phyloP scores from a whole-genome alignment of 1,140 invertebrate genomes.

The Xylocopa sonorina region DNA sequence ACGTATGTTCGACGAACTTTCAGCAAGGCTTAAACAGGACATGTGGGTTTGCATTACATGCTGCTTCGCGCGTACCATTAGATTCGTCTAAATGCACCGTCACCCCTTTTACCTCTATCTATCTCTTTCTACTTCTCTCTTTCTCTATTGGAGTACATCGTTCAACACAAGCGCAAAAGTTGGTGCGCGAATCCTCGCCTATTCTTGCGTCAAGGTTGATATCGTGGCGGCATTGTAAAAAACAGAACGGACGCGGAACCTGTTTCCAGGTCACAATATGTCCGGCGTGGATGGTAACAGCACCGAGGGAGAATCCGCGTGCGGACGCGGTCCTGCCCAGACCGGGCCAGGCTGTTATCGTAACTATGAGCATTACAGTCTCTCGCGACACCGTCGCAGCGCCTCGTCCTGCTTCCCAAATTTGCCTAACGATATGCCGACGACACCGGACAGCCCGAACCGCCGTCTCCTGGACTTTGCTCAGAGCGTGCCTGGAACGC shows the following conservation, averaged over 20 bases:
- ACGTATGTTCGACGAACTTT: no score
- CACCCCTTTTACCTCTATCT: not conserved
- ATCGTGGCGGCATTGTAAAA: not conserved
- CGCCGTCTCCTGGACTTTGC: constrained; percentile 81
- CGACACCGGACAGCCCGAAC: constrained; percentile 80
- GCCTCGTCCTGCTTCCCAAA: constrained; percentile 84
- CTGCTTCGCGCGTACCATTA: no score
- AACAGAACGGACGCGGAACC: constrained; percentile 31
- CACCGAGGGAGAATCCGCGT: constrained; percentile 89
- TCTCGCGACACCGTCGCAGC: constrained; percentile 84
- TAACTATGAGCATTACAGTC: constrained; percentile 90
- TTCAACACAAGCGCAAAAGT: constrained; percentile 1
- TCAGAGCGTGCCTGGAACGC: constrained; percentile 78
- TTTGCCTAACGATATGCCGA: constrained; percentile 82
- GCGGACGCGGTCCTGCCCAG: constrained; percentile 86
- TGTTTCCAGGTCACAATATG: constrained; percentile 91
- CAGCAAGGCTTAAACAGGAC: no score
- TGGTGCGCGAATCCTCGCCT: not conserved
- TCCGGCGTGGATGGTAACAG: constrained; percentile 94
- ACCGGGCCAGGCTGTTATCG: constrained; percentile 92
- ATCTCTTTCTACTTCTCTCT: not conserved
- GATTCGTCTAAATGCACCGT: no score
- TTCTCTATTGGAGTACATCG: constrained; percentile 2
- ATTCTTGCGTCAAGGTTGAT: constrained; percentile 42
- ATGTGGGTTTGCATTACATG: no score